Evolutionary conservation across 2,888 invertebrate genomes (phyloP).

Genomic region (Drosophila lacicola): DNA sequence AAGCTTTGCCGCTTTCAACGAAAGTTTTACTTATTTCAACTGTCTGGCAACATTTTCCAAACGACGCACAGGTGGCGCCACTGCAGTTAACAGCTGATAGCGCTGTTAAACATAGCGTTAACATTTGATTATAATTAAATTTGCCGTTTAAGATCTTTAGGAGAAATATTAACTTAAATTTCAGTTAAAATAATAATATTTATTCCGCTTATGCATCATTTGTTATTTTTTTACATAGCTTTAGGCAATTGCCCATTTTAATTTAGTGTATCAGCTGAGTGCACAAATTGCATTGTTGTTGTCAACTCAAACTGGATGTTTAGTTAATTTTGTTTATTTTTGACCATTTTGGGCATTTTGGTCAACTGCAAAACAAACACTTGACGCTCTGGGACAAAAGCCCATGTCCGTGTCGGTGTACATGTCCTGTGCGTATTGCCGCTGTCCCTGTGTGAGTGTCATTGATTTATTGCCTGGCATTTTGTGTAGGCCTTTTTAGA

Average conservation of each 20-base stretch:
- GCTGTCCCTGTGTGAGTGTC: constrained; percentile 45
- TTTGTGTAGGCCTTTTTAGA: constrained; percentile 57
- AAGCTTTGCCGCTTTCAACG: background rate
- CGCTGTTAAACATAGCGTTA: background rate
- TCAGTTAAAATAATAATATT: too few species aligned
- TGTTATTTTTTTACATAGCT: background rate
- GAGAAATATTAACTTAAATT: too few species aligned
- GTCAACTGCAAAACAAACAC: constrained; percentile 52
- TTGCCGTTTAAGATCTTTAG: background rate
- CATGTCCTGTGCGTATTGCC: constrained; percentile 13
- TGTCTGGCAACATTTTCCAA: constrained; percentile 11
- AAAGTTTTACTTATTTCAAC: background rate
- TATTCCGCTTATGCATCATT: background rate
- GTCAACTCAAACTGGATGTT: constrained; percentile 1
- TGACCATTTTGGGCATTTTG: constrained; percentile 28
- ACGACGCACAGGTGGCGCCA: constrained; percentile 39
- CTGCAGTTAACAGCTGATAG: background rate
- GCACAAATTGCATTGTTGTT: background rate
- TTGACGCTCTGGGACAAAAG: constrained; percentile 34
- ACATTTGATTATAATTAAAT: background rate
- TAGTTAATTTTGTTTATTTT: constrained; percentile 35
- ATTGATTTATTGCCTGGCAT: constrained; percentile 75
- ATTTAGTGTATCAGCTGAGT: background rate
- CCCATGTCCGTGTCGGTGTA: constrained; percentile 18
- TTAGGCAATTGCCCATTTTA: background rate